Base-by-base conservation (phyloP, 2,888 invertebrate genomes). In the Thalpophila matura region DNA sequence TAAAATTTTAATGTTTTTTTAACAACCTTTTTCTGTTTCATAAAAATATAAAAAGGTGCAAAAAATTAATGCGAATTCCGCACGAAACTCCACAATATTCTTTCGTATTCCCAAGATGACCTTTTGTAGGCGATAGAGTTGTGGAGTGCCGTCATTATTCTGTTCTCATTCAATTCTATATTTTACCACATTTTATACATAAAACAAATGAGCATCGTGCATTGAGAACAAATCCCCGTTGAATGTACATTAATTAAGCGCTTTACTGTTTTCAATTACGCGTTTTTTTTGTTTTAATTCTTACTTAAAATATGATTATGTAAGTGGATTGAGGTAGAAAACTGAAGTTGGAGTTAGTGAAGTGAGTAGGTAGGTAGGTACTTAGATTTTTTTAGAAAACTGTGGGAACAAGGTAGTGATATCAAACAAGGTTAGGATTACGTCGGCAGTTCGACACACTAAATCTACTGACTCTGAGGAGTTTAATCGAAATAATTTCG, bases 111-210 rank as follows among this genome's bases (percentile, higher is more conserved):
- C 85, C 85, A 90, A 92, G 91, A 92, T 91, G 87, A 89, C 89
- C 89, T 91, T 92, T 93, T 93, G 90, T 91, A 77, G 86, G 89
- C 86, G 87, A 89, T 90, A 86, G 88, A 90, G 87, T 82, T 78
- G 72, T 84, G 82, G 79, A 90, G 91, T 86, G 81, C 78, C 87
- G 83, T 91, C 88, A 90, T 92, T 93, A 93, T 93, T 90, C 86
- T 79, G 85, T 75, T 81, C 80, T 76, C 88, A 90, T 91, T 91
- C 89, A 92, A 87, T 89, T 84, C 86, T 85, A 87, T 87, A 89
- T 89, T 91, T 90, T 86, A 89, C 84, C 82, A 85, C 85, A 84
- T 88, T 90, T 87, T 85, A 82, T 65, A 50, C 60, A 20, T 57
- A 84, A 88, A 91, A 84, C 83, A 85, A 82, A 77, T 69, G 78